Percentiles rank a stretch among this genome's conserved stretches.
phyloP scores from a whole-genome alignment of 2,888 invertebrate genomes.

The Lepidochitona cinerea region DNA sequence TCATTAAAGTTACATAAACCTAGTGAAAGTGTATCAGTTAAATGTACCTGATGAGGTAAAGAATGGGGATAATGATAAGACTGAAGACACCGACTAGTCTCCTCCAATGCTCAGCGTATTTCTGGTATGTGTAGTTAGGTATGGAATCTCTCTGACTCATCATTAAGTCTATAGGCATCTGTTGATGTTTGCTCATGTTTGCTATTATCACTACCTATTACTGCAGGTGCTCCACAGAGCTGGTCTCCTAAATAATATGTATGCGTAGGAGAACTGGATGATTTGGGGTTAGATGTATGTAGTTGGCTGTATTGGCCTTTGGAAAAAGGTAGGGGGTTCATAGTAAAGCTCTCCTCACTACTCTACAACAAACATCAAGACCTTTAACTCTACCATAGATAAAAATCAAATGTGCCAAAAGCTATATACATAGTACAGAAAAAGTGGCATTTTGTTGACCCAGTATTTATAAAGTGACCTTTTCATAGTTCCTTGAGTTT shows the following conservation, averaged over 20 bases:
- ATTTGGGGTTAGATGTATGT: background rate
- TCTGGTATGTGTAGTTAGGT: background rate
- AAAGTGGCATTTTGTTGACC: too few species aligned
- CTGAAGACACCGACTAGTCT: too few species aligned
- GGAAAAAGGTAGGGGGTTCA: background rate
- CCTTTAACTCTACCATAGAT: background rate
- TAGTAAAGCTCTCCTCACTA: background rate
- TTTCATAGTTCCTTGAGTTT: too few species aligned
- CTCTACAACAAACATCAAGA: background rate
- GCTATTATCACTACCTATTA: conserved; percentile 1
- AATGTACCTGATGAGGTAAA: too few species aligned
- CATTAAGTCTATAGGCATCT: background rate
- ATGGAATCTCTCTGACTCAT: background rate
- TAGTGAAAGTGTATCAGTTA: too few species aligned
- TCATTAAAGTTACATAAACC: too few species aligned
- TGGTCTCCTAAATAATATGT: background rate
- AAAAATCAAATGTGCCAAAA: background rate
- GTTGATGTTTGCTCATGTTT: conserved; percentile 2
- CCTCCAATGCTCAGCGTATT: too few species aligned
- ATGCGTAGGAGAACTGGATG: background rate
- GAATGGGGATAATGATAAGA: too few species aligned
- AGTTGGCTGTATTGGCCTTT: background rate
- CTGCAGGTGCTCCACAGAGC: conserved; percentile 1
- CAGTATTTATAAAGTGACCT: too few species aligned
- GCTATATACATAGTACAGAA: background rate